Conservation (phyloP, 1,140 invertebrate genomes). For the Drosophila leontia region DNA sequence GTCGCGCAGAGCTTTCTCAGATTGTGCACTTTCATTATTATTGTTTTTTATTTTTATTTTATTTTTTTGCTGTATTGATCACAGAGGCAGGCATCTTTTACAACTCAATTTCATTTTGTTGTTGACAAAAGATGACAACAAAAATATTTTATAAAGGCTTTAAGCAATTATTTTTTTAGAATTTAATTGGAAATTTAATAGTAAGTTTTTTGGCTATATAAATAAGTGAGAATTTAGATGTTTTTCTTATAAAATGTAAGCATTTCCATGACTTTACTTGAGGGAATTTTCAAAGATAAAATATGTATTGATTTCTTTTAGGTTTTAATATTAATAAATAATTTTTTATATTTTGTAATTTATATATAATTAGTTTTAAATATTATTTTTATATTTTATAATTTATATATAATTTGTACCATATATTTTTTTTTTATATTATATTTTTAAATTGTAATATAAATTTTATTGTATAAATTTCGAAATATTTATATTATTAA, state of each 20-base stretch:
- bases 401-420: too few species aligned
- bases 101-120: constrained; percentile 5
- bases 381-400: too few species aligned
- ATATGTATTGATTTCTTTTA: too few species aligned
- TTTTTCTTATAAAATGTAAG: background rate
- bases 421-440: too few species aligned
- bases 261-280: background rate
- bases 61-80: constrained; percentile 1
- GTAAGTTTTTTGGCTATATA: background rate
- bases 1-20: background rate
- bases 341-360: too few species aligned
- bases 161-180: background rate
- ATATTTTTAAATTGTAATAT: too few species aligned
- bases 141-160: background rate
- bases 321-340: too few species aligned
- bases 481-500: too few species aligned
- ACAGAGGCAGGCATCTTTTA: too few species aligned
- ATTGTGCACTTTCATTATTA: background rate
- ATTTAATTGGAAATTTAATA: background rate
- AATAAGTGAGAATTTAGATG: background rate
- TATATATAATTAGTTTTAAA: too few species aligned
- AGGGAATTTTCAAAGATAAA: too few species aligned
- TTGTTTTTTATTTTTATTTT: background rate
- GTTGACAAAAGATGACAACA: background rate
- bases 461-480: too few species aligned